Base-by-base conservation (phyloP, 2,113 vertebrate genomes). In the Sinocyclocheilus maitianheensis region DNA sequence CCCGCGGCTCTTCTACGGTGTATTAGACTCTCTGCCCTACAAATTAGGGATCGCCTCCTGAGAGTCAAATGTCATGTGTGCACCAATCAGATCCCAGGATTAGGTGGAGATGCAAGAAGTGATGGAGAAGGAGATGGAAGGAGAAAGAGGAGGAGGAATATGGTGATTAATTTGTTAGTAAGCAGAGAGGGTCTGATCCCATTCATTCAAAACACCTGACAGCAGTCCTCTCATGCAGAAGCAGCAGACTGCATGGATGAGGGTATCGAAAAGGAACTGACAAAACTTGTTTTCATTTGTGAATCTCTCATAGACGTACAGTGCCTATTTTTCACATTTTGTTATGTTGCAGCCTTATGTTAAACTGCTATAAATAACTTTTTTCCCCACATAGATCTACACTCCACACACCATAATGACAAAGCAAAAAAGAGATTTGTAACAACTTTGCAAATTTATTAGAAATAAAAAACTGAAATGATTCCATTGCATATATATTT, bases 1-100 rank as follows among this genome's bases (percentile, higher is more conserved):
- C 97, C 96, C 69, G 96, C 94, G 3, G 96, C 96, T 93, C 96
- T 96, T 84, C 96, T 96, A 89, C 97, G 95, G 93, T 98, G 97
- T 92, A 98, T 97, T 74, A 98, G 96, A 92, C 97, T 98, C 93
- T 98, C 97, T 86, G 96, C 95, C 93, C 96, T 97, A 96, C 96
- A 98, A 93, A 95, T 97, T 94, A 99, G 94, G 85, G 97, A 97
- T 80, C 96, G 96, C 84, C 95, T 94, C 95, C 96, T 99, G 93
- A 87, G 80, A 87, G 93, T 94, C 93, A 88, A 3, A 90, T 90
- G 90, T 92, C 90, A 94, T 85, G 86, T 79, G 90, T 74, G 90
- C 91, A 93, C 83, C 91, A 91, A 90, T 79, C 86, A 93, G 93
- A 93, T 90, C 89, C 92, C 93, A 91, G 93, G 90, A 93, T 86